These are phyloP conservation scores for Melitaea cinxia DNA, from an alignment of 1,140 invertebrate species.

Conservation along the genomic window DNA sequence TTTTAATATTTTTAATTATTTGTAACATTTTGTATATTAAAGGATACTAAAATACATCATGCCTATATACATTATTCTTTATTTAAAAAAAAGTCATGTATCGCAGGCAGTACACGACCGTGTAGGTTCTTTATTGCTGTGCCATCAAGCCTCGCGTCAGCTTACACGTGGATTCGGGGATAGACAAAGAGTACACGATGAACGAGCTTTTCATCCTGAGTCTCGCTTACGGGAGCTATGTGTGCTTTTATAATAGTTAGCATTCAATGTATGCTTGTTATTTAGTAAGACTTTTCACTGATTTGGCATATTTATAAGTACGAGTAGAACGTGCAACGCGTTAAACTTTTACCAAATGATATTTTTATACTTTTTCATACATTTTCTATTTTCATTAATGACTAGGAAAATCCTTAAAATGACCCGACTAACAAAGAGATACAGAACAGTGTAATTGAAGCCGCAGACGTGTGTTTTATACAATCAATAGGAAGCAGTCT, in stretches of 20 bases:
- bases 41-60: no score
- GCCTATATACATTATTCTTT: background rate
- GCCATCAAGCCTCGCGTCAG: slow-evolving; percentile 31
- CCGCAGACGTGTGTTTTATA: no score
- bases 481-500: no score
- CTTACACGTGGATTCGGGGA: slow-evolving; percentile 61
- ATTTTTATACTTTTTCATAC: background rate
- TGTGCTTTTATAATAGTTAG: slow-evolving; percentile 53
- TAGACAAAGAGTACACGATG: slow-evolving; percentile 60
- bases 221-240: slow-evolving; percentile 42
- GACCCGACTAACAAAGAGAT: no score
- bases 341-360: background rate
- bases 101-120: slow-evolving; percentile 3
- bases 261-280: slow-evolving; percentile 16
- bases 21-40: no score
- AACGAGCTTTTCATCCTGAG: slow-evolving; percentile 60
- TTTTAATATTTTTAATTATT: no score
- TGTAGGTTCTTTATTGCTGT: slow-evolving; percentile 19
- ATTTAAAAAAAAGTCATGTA: slow-evolving; percentile 13
- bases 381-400: no score
- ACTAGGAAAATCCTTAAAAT: no score
- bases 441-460: no score
- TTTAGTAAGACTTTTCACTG: background rate
- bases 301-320: background rate
- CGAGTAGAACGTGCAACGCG: background rate